Percentiles rank a stretch among this genome's conserved stretches.
These are phyloP conservation scores for Tiliacea citrago DNA, from an alignment of 2,888 invertebrate species.

Conservation along the genomic window DNA sequence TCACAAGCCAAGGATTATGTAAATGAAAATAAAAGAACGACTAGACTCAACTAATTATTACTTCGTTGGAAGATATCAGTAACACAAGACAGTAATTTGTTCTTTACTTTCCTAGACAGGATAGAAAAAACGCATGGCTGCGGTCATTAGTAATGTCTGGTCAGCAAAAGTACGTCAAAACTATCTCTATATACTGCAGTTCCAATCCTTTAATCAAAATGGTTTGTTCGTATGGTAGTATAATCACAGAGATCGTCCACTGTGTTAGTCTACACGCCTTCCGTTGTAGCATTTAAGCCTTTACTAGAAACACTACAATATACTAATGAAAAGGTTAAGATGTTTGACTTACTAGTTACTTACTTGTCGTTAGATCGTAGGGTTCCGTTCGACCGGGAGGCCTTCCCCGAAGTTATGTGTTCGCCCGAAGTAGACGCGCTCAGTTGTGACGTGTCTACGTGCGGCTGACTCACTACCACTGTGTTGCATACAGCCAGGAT, in stretches of 20 bases:
- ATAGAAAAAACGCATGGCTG: neutral
- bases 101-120: neutral
- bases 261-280: neutral
- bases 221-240: neutral
- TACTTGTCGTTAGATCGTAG: slow-evolving; percentile 85
- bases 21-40: slow-evolving; percentile 24
- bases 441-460: slow-evolving; percentile 93
- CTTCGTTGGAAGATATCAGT: neutral
- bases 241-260: neutral
- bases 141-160: neutral
- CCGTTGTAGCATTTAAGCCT: neutral
- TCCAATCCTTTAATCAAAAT: neutral
- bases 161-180: neutral
- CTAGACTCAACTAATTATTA: slow-evolving; percentile 2
- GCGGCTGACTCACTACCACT: slow-evolving; percentile 97
- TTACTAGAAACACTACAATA: slow-evolving; percentile 19
- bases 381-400: slow-evolving; percentile 81
- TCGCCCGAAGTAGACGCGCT: slow-evolving; percentile 84
- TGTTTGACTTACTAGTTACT: slow-evolving; percentile 65
- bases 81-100: neutral
- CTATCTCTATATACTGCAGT: neutral
- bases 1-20: slow-evolving; percentile 33
- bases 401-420: slow-evolving; percentile 87
- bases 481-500: slow-evolving; percentile 98
- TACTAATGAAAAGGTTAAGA: slow-evolving; percentile 27